Conservation (phyloP, 2,888 invertebrate genomes). For the Pollenia amentaria region DNA sequence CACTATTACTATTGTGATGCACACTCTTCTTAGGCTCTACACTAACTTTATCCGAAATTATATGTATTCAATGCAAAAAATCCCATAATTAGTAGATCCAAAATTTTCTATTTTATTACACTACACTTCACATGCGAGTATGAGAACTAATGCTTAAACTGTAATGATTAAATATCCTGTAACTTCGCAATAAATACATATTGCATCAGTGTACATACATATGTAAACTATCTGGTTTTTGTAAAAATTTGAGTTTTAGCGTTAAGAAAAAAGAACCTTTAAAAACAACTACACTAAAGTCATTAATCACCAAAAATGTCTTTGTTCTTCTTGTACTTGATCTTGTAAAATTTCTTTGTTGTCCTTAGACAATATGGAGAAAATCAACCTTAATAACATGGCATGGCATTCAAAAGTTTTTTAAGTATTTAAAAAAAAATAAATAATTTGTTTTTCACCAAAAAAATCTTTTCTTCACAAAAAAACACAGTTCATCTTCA, state of each 20-base stretch:
- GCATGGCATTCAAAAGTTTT: too few species aligned
- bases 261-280: not conserved
- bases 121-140: not conserved
- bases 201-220: not conserved
- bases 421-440: too few species aligned
- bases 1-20: too few species aligned
- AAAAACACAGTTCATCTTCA: too few species aligned
- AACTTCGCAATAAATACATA: not conserved
- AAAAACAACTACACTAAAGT: constrained; percentile 57
- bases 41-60: too few species aligned
- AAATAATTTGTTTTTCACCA: too few species aligned
- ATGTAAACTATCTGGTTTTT: not conserved
- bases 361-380: constrained; percentile 48
- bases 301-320: constrained; percentile 70
- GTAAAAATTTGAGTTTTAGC: not conserved
- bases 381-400: constrained; percentile 61
- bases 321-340: constrained; percentile 7
- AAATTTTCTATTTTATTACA: too few species aligned
- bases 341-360: constrained; percentile 1
- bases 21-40: too few species aligned
- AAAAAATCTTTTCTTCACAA: too few species aligned
- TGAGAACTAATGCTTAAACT: not conserved
- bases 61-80: too few species aligned
- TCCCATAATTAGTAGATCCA: too few species aligned
- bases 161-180: constrained; percentile 4